These are phyloP conservation scores for Orthosia incerta DNA, from an alignment of 2,888 invertebrate genomes.

Conservation along the genomic window DNA sequence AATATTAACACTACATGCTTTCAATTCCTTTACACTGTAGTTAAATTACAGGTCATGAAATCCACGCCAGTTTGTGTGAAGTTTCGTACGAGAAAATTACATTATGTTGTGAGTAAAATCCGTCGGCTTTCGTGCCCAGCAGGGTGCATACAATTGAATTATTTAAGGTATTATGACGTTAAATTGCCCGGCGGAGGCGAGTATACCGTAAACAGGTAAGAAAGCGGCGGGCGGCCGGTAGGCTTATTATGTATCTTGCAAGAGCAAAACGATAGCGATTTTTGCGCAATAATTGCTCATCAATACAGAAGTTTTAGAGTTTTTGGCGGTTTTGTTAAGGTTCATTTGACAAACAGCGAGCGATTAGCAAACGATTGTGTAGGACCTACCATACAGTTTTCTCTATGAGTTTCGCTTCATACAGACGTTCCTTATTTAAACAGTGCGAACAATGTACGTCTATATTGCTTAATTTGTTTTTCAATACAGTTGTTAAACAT, in stretches of 20 bases:
- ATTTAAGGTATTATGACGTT: slow-evolving; percentile 78
- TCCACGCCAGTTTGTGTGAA: slow-evolving; percentile 61
- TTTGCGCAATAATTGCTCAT: too few species aligned
- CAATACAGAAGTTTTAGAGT: too few species aligned
- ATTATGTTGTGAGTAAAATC: slow-evolving; percentile 72
- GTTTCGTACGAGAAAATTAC: slow-evolving; percentile 66
- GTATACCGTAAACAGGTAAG: slow-evolving; percentile 68
- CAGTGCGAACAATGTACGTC: background rate
- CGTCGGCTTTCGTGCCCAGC: slow-evolving; percentile 72
- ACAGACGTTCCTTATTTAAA: background rate
- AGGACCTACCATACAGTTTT: background rate
- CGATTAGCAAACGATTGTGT: too few species aligned
- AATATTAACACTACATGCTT: slow-evolving; percentile 32
- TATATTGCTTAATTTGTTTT: background rate
- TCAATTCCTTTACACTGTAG: slow-evolving; percentile 36
- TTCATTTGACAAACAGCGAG: too few species aligned
- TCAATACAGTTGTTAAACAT: too few species aligned
- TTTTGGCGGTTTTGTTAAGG: too few species aligned
- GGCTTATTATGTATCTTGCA: too few species aligned
- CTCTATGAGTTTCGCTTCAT: background rate
- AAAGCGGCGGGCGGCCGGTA: slow-evolving; percentile 60
- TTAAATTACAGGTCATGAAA: slow-evolving; percentile 60
- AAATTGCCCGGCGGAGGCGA: slow-evolving; percentile 73
- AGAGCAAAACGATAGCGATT: too few species aligned
- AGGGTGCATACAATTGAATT: slow-evolving; percentile 78